Conservation (phyloP, 2,113 vertebrate genomes). For the Rallus limicola region DNA sequence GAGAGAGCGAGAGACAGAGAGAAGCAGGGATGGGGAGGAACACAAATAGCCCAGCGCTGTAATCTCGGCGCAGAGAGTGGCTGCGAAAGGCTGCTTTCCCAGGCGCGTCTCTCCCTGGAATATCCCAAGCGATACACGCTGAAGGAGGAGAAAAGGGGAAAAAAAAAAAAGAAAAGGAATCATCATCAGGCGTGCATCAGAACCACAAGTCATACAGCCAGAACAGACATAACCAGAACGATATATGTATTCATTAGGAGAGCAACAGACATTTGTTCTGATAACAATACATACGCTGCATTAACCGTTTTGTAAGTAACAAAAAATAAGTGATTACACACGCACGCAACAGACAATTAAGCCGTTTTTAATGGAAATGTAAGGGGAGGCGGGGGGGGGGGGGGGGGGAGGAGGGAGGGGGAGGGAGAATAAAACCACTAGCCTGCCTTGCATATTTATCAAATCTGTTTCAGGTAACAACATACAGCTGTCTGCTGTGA, state of each 20-base stretch:
- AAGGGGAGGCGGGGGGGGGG: neutral
- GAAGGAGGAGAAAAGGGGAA: neutral
- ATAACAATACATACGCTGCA: neutral
- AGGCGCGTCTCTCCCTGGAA: constrained; percentile 5
- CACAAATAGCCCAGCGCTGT: constrained; percentile 60
- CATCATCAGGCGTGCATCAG: neutral
- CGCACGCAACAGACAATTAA: neutral
- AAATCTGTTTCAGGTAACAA: neutral
- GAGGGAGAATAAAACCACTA: neutral
- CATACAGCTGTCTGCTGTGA: neutral
- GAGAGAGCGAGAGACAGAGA: constrained; percentile 66
- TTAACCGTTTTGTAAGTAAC: constrained; percentile 9
- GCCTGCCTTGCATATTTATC: neutral
- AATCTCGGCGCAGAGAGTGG: constrained; percentile 48
- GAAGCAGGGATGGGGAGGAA: constrained; percentile 46
- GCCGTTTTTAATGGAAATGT: neutral
- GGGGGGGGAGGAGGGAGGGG: no score
- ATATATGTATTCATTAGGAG: constrained; percentile 5
- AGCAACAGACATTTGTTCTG: neutral
- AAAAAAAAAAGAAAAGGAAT: neutral
- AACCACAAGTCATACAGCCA: neutral
- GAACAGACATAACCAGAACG: neutral
- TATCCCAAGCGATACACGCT: neutral
- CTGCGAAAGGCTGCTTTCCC: constrained; percentile 36
- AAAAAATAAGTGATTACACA: neutral